phyloP scores from a whole-genome alignment of 2,888 invertebrate genomes.

The Miltochrista miniata region DNA sequence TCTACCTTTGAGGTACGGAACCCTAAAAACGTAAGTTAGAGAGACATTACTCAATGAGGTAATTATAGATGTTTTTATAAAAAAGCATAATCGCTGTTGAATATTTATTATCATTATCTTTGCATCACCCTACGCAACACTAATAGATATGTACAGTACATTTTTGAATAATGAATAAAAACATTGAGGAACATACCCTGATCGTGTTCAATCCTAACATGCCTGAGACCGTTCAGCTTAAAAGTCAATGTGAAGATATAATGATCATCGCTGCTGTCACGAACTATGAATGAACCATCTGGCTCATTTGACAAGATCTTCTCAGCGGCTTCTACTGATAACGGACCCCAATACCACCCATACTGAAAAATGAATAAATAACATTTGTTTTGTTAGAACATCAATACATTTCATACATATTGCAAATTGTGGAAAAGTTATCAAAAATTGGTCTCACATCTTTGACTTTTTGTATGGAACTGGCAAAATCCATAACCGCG shows the following conservation, averaged over 20 bases:
- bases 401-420: background rate
- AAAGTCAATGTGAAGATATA: slow-evolving; percentile 97
- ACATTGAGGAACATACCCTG: slow-evolving; percentile 86
- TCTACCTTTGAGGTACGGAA: too few relatives aligned
- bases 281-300: slow-evolving; percentile 96
- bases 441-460: slow-evolving; percentile 87
- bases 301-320: slow-evolving; percentile 95
- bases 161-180: too few relatives aligned
- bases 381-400: background rate
- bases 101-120: too few relatives aligned
- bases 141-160: too few relatives aligned
- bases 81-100: too few relatives aligned
- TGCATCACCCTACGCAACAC: too few relatives aligned
- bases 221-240: slow-evolving; percentile 95
- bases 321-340: slow-evolving; percentile 95
- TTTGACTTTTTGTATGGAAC: slow-evolving; percentile 96
- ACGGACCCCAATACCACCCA: slow-evolving; percentile 98
- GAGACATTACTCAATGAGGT: too few relatives aligned
- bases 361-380: slow-evolving; percentile 84
- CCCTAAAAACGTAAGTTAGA: too few relatives aligned
- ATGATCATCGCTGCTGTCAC: slow-evolving; percentile 97
- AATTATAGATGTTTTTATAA: too few relatives aligned
- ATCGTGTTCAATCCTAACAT: slow-evolving; percentile 97
- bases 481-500: slow-evolving; percentile 91
- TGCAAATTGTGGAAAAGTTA: too few relatives aligned